A percentile compares a stretch with the other conserved stretches of the same genome.
phyloP scores from a whole-genome alignment of 2,888 invertebrate species.

The Oegoconia quadripuncta region DNA sequence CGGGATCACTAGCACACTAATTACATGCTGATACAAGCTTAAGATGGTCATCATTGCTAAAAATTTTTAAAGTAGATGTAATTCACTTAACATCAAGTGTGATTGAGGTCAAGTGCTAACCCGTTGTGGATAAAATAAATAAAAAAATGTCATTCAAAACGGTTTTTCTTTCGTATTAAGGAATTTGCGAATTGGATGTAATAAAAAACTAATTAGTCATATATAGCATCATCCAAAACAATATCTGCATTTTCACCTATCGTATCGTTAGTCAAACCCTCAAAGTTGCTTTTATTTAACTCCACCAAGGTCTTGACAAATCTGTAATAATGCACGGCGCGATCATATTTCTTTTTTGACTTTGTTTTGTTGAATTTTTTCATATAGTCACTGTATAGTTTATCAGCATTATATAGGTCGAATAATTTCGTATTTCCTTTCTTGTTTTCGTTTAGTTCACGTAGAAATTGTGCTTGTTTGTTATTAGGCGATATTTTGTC shows the following conservation, averaged over 20 bases:
- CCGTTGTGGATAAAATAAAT: too few species aligned
- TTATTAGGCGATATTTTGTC: slow-evolving; percentile 19
- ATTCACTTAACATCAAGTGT: too few species aligned
- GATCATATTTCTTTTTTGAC: slow-evolving; percentile 24
- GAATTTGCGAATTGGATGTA: too few species aligned
- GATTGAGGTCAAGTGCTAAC: too few species aligned
- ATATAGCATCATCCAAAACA: slow-evolving; percentile 38
- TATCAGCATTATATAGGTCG: slow-evolving; percentile 37
- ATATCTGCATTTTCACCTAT: slow-evolving; percentile 36
- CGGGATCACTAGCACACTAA: too few species aligned
- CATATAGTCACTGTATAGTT: slow-evolving; percentile 35
- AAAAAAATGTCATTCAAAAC: background rate
- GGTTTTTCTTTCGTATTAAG: too few species aligned
- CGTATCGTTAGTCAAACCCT: slow-evolving; percentile 20
- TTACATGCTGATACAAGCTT: too few species aligned
- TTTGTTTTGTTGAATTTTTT: slow-evolving; percentile 28
- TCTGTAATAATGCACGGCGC: slow-evolving; percentile 35
- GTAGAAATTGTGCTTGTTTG: slow-evolving; percentile 12
- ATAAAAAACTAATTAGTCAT: too few species aligned
- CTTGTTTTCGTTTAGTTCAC: slow-evolving; percentile 15
- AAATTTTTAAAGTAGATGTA: background rate
- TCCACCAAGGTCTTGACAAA: slow-evolving; percentile 51
- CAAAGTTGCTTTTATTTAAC: slow-evolving; percentile 36
- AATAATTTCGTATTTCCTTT: slow-evolving; percentile 29
- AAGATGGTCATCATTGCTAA: background rate